phyloP scores from a whole-genome alignment of 92 coral and sea anemone species.

The Montipora capitata region DNA sequence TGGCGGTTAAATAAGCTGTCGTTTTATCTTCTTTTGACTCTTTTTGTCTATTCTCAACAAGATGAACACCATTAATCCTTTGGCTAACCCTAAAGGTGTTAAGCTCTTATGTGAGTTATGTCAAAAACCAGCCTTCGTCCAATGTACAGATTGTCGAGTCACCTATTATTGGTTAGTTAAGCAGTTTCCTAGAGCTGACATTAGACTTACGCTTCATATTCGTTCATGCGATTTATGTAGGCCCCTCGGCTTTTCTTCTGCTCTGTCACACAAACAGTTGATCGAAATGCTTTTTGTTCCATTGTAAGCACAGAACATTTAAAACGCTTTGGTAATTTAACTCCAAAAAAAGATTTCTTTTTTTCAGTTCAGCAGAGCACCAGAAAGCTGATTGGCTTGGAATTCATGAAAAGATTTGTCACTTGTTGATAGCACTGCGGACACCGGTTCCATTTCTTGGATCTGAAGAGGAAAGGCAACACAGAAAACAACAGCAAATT shows the following conservation, averaged over 20 bases:
- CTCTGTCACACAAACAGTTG: too few relatives aligned
- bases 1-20: constrained; percentile 23
- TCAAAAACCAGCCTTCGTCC: constrained; percentile 98
- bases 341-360: background rate
- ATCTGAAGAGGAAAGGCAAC: constrained; percentile 97
- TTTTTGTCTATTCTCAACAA: background rate
- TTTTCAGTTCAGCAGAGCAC: constrained; percentile 88
- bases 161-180: too few relatives aligned
- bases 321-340: background rate
- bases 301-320: background rate
- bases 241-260: too few relatives aligned
- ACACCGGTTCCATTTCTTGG: constrained; percentile 96
- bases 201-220: too few relatives aligned
- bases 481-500: constrained; percentile 91
- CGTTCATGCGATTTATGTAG: too few relatives aligned
- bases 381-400: constrained; percentile 99
- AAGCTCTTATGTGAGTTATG: constrained; percentile 96
- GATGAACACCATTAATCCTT: constrained; percentile 94
- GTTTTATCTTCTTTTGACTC: background rate
- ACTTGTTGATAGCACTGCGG: constrained; percentile 91
- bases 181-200: too few relatives aligned
- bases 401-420: constrained; percentile 98
- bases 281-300: background rate
- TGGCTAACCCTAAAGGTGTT: constrained; percentile 98
- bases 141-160: constrained; percentile 90